Conservation (phyloP, 1,140 invertebrate genomes). For the Papilio glaucus region DNA sequence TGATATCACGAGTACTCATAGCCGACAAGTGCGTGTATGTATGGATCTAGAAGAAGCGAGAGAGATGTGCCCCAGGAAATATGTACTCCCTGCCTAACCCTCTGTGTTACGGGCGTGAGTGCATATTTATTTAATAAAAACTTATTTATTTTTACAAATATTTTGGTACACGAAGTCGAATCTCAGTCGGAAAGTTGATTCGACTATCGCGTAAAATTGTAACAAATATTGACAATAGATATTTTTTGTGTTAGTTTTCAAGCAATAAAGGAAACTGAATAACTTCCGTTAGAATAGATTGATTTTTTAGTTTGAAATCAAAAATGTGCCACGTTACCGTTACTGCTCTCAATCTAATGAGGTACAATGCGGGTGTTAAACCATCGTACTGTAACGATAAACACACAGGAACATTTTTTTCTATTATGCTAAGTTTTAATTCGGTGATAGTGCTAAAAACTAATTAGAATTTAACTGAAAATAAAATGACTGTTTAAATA, state of each 20-base stretch:
- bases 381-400: neutral
- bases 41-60: too few relatives aligned
- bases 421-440: neutral
- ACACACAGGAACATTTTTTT: neutral
- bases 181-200: too few relatives aligned
- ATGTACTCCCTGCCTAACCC: too few relatives aligned
- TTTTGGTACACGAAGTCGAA: too few relatives aligned
- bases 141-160: too few relatives aligned
- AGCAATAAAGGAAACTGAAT: neutral
- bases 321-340: conserved; percentile 1
- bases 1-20: too few relatives aligned
- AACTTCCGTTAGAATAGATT: neutral
- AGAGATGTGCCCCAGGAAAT: too few relatives aligned
- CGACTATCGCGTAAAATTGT: neutral
- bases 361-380: neutral
- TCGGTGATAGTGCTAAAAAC: neutral
- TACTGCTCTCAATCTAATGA: neutral
- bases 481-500: conserved; percentile 9
- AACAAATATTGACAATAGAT: neutral
- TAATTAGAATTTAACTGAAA: neutral
- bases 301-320: conserved; percentile 4
- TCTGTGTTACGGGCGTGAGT: too few relatives aligned
- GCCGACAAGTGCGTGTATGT: too few relatives aligned
- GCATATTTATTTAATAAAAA: too few relatives aligned
- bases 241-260: neutral